Percentiles rank a stretch among this genome's conserved stretches.
phyloP scores from a whole-genome alignment of 92 coral and sea anemone species.

The Galaxea fascicularis region DNA sequence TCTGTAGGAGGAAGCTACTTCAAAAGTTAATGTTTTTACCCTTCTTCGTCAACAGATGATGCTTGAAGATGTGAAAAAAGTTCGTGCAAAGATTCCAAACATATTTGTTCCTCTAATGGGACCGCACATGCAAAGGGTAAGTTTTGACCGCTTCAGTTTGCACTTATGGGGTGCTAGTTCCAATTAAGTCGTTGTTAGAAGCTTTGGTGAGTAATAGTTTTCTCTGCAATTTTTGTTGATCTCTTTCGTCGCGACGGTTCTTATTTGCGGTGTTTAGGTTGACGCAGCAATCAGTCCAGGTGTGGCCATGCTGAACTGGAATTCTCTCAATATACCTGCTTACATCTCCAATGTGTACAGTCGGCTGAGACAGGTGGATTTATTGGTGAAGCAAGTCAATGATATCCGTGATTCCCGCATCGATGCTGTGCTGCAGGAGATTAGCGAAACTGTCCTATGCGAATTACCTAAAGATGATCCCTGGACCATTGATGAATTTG shows the following conservation, averaged over 20 bases:
- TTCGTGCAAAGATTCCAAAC: slow-evolving; percentile 78
- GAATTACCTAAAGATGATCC: slow-evolving; percentile 83
- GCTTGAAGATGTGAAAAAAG: slow-evolving; percentile 76
- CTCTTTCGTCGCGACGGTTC: no score
- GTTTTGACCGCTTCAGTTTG: background rate
- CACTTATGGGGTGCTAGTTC: background rate
- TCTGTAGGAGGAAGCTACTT: background rate
- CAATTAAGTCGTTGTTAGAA: background rate
- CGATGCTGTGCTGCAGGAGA: slow-evolving; percentile 78
- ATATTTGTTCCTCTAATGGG: slow-evolving; percentile 87
- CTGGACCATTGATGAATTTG: slow-evolving; percentile 82
- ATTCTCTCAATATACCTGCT: slow-evolving; percentile 77
- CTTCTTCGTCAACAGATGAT: slow-evolving; percentile 56
- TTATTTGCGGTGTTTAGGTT: slow-evolving; percentile 55
- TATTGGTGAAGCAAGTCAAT: slow-evolving; percentile 83
- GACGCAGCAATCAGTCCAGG: slow-evolving; percentile 89
- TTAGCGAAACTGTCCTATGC: slow-evolving; percentile 80
- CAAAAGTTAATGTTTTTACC: background rate
- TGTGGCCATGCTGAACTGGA: slow-evolving; percentile 88
- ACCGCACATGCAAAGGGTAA: slow-evolving; percentile 86
- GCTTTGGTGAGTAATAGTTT: background rate
- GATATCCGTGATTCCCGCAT: slow-evolving; percentile 89
- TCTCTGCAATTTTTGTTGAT: background rate
- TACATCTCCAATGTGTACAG: slow-evolving; percentile 81
- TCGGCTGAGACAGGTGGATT: slow-evolving; percentile 82